These are phyloP conservation scores for Pomacea canaliculata DNA, from an alignment of 2,888 invertebrate genomes.

Conservation along the genomic window DNA sequence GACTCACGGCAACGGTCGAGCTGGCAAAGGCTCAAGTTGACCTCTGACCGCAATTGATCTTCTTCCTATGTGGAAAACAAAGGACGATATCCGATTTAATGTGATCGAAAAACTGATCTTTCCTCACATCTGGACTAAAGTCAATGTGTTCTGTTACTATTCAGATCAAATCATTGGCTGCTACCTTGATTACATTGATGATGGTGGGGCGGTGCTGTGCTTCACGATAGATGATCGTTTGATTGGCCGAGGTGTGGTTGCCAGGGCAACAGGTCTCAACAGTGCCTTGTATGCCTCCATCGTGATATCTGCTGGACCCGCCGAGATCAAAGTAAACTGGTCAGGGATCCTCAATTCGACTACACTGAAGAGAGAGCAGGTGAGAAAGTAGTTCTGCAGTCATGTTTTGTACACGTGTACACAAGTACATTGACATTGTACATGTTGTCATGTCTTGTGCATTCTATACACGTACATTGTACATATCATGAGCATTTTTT, in stretches of 20 bases:
- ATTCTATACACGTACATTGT: no score
- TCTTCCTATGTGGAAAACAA: no score
- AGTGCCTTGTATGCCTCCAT: conserved; percentile 30
- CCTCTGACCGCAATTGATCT: no score
- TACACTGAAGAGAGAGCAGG: conserved; percentile 7
- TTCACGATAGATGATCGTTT: conserved; percentile 29
- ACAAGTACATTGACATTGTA: no score
- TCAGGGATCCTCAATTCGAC: conserved; percentile 21
- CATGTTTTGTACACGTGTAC: no score
- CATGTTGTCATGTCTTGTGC: no score
- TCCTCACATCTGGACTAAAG: neutral
- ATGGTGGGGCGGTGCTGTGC: conserved; percentile 28
- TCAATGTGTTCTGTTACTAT: neutral
- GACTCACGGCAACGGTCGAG: no score
- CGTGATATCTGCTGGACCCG: conserved; percentile 32
- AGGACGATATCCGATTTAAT: no score
- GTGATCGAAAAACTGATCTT: no score
- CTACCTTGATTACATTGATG: conserved; percentile 32
- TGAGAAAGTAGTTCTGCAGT: neutral
- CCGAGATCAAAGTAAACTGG: conserved; percentile 32
- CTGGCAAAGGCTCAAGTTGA: no score
- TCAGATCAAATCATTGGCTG: conserved; percentile 30
- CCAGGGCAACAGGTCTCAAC: conserved; percentile 17
- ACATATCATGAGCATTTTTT: no score
- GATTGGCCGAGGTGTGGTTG: conserved; percentile 34